Conservation (phyloP, 2,113 vertebrate species). For the Festucalex cinctus region DNA sequence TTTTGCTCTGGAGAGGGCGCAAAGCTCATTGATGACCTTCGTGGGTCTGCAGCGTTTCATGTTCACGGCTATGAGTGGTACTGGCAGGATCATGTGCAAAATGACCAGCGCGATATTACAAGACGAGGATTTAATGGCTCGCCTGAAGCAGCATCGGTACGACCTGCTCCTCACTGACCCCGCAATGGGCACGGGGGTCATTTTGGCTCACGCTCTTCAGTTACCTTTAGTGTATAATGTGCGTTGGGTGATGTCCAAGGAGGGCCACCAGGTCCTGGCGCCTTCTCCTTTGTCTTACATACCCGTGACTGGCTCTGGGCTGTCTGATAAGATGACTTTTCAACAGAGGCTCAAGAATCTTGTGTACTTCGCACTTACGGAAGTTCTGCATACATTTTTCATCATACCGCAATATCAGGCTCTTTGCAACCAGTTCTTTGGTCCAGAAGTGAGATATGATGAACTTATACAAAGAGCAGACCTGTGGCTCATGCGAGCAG, state of each 20-base stretch:
- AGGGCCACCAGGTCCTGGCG: slow-evolving; percentile 59
- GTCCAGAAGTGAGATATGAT: slow-evolving; percentile 49
- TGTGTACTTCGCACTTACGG: slow-evolving; percentile 33
- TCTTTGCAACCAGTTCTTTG: slow-evolving; percentile 60
- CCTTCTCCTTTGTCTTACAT: slow-evolving; percentile 68
- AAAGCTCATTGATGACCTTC: slow-evolving; percentile 29
- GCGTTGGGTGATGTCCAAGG: slow-evolving; percentile 57
- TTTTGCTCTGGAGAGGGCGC: slow-evolving; percentile 46
- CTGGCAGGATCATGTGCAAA: slow-evolving; percentile 46
- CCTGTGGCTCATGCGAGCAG: no score
- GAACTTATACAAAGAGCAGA: slow-evolving; percentile 63
- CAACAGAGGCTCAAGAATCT: slow-evolving; percentile 57
- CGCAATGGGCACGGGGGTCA: slow-evolving; percentile 47
- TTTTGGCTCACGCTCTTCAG: slow-evolving; percentile 61
- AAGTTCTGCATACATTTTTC: slow-evolving; percentile 29
- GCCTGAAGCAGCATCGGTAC: slow-evolving; percentile 48
- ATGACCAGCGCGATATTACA: slow-evolving; percentile 54
- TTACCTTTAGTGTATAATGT: slow-evolving; percentile 65
- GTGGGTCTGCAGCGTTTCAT: slow-evolving; percentile 51
- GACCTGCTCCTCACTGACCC: slow-evolving; percentile 71
- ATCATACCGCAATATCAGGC: slow-evolving; percentile 41
- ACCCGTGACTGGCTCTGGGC: slow-evolving; percentile 49
- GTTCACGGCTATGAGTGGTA: slow-evolving; percentile 41
- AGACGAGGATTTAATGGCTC: slow-evolving; percentile 48
- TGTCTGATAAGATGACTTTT: slow-evolving; percentile 69